phyloP scores from a whole-genome alignment of 1,140 invertebrate genomes.

The Rhagoletis zephyria region DNA sequence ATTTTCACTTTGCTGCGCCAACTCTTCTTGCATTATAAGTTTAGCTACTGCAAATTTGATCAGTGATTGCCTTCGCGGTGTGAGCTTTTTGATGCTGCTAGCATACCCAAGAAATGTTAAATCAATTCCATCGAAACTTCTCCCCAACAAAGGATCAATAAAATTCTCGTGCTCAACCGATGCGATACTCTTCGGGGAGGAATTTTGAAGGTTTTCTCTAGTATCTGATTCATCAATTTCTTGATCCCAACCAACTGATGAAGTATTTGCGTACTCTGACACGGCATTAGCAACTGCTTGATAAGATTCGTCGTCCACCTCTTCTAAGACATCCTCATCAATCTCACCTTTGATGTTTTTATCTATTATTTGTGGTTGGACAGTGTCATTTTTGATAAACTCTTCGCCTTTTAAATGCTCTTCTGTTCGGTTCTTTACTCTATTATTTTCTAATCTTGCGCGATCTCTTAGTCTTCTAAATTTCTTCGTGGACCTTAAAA shows the following conservation, averaged over 20 bases:
- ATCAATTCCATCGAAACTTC: constrained; percentile 22
- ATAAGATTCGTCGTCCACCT: neutral
- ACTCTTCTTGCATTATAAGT: constrained; percentile 23
- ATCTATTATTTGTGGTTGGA: neutral
- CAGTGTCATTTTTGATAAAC: neutral
- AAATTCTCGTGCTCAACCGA: neutral
- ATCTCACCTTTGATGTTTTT: constrained; percentile 3
- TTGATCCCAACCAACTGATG: neutral
- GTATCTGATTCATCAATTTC: neutral
- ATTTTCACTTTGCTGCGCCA: constrained; percentile 17
- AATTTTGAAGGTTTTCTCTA: neutral
- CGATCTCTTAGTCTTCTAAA: neutral
- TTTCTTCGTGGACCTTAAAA: neutral
- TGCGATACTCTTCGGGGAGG: neutral
- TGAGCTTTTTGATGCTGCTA: constrained; percentile 10
- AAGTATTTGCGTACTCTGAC: neutral
- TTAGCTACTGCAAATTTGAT: constrained; percentile 11
- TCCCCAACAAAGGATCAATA: neutral
- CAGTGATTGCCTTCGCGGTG: constrained; percentile 1
- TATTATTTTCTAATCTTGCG: neutral
- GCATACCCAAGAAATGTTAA: constrained; percentile 34
- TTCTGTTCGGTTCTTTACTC: neutral
- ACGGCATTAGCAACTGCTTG: neutral
- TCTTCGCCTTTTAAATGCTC: neutral
- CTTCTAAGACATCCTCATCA: neutral